phyloP scores from a whole-genome alignment of 2,888 invertebrate genomes.

The Holacanthella duospinosa region DNA sequence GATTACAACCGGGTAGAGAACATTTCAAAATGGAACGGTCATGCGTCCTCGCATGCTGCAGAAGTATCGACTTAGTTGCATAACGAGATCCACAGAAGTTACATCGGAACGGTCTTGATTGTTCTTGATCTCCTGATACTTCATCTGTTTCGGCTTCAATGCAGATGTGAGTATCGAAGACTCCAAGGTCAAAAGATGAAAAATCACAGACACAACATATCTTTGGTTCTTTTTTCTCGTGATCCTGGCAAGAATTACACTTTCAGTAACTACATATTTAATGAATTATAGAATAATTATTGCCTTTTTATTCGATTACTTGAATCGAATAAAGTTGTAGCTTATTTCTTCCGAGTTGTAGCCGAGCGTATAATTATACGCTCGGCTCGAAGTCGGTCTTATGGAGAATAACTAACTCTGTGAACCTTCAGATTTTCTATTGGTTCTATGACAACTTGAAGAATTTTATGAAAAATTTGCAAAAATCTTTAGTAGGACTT shows the following conservation, averaged over 20 bases:
- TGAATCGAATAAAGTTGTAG: not conserved
- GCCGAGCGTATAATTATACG: too few relatives aligned
- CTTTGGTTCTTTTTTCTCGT: not conserved
- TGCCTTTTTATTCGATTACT: too few relatives aligned
- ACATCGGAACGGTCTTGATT: not conserved
- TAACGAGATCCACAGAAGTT: not conserved
- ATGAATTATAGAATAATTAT: too few relatives aligned
- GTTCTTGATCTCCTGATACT: not conserved
- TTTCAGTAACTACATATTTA: too few relatives aligned
- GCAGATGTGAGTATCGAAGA: not conserved
- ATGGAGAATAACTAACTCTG: not conserved
- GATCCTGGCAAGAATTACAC: not conserved
- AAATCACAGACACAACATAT: not conserved
- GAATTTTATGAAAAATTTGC: not conserved
- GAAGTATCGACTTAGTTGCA: not conserved
- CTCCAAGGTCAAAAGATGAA: not conserved
- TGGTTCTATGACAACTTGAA: not conserved
- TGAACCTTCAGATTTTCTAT: not conserved
- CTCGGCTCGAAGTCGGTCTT: too few relatives aligned
- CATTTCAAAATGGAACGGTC: not conserved
- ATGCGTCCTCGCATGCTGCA: not conserved
- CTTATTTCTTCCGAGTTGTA: too few relatives aligned
- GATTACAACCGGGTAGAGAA: not conserved
- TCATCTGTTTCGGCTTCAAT: not conserved
- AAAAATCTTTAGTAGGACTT: not conserved